Evolutionary conservation across 92 coral and sea anemone species (phyloP).

Genomic region (Metridium senile): DNA sequence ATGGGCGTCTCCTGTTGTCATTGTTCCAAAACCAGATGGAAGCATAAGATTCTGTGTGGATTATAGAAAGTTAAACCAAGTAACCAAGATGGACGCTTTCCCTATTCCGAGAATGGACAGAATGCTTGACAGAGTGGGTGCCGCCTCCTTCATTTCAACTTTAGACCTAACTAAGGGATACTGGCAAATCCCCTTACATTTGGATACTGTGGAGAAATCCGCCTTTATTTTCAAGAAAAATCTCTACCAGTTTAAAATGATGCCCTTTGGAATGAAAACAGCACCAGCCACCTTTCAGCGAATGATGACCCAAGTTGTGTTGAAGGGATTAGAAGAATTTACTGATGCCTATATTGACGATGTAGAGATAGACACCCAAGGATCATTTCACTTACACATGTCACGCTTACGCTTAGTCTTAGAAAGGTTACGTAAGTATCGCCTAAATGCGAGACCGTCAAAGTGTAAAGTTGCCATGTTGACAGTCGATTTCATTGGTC

Average conservation of each 20-base stretch:
- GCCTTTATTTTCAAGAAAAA: no score
- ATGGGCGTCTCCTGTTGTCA: no score
- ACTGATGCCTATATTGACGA: no score
- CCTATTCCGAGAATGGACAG: slow-evolving; percentile 51
- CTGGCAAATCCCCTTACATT: slow-evolving; percentile 59
- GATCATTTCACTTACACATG: slow-evolving; percentile 32
- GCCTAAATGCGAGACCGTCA: slow-evolving; percentile 35
- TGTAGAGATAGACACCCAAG: slow-evolving; percentile 29
- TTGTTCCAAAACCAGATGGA: no score
- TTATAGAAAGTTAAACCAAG: no score
- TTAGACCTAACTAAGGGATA: slow-evolving; percentile 53
- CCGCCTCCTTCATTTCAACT: slow-evolving; percentile 40
- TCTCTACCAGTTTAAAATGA: no score
- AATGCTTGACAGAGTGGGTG: slow-evolving; percentile 40
- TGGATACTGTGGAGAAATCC: no score
- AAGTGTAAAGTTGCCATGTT: no score
- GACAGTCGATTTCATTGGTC: no score
- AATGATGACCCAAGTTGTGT: slow-evolving; percentile 42
- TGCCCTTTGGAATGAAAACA: no score
- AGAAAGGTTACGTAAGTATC: slow-evolving; percentile 37
- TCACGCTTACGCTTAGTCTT: slow-evolving; percentile 29
- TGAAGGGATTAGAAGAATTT: slow-evolving; percentile 39
- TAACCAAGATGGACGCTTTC: slow-evolving; percentile 22
- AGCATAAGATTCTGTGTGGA: no score
- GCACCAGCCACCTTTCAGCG: slow-evolving; percentile 54